Conservation (phyloP, 2,888 invertebrate genomes). For the Yponomeuta evonymella region DNA sequence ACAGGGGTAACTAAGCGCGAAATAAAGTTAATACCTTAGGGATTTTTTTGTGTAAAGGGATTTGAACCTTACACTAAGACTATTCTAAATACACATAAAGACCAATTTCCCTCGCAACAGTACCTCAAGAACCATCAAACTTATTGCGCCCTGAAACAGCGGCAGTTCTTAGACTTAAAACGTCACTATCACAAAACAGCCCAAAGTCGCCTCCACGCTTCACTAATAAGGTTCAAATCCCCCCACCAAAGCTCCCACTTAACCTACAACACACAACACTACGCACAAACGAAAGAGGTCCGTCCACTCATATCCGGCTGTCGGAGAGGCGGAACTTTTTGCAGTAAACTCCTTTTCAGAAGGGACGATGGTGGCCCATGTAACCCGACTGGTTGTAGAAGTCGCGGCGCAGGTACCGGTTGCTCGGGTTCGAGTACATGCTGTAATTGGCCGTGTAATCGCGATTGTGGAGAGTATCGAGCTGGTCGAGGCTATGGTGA, state of each 20-base stretch:
- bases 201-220: background rate
- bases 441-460: conserved; percentile 55
- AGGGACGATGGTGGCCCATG: conserved; percentile 65
- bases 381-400: conserved; percentile 56
- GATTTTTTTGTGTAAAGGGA: background rate
- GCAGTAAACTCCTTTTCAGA: conserved; percentile 72
- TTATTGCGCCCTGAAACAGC: background rate
- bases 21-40: conserved; percentile 15
- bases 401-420: conserved; percentile 56
- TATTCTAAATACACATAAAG: background rate
- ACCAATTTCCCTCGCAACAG: background rate
- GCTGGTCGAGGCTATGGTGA: conserved; percentile 68
- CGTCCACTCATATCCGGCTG: conserved; percentile 57
- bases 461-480: conserved; percentile 64
- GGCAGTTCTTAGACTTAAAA: background rate
- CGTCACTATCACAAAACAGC: background rate
- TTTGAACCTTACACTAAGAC: background rate
- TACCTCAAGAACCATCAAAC: background rate
- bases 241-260: conserved; percentile 21
- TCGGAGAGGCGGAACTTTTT: conserved; percentile 70
- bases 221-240: conserved; percentile 8
- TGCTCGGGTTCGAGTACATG: conserved; percentile 40
- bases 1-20: conserved; percentile 36
- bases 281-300: conserved; percentile 43
- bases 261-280: conserved; percentile 36